Base-by-base conservation (phyloP, 2,888 invertebrate genomes). In the Xestia c-nigrum region DNA sequence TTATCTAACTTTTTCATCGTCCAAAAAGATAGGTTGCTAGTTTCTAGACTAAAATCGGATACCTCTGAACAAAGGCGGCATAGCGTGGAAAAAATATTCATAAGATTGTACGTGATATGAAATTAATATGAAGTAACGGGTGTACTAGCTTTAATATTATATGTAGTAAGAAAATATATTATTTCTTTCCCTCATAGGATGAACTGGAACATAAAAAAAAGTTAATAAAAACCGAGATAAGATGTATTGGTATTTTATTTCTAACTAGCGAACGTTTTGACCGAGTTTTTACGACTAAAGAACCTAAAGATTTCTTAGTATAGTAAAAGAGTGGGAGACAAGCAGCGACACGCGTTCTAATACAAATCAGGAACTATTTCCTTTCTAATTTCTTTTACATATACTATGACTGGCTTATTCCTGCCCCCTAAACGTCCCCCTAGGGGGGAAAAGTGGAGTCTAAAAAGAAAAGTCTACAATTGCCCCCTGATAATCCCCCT, bases 61-160 rank as follows among this genome's bases (percentile, higher is more conserved):
- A 84, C 85, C 71, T 74, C 81, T 76, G 85, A 86, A 87, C 85
- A 79, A 87, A 85, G 74, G 70, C 84, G 78, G 78, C 74, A 72
- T 61, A 31, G 50, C n/a, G 72, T 70, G 74, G 72, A 84, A 87
- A 87, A 90, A 89, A 88, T 91, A 91, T 91, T 91, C 90, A 91
- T 90, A 91, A 89, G 85, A 81, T 78, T 72, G 83, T 85, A 90
- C 91, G 91, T 91, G 91, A 91, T 90, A 84, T 83, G 91, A 90
- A 91, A 91, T 90, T 90, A 91, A 89, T 90, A 89, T 88, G 75
- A 83, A 71, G 65, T 73, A 59, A 21, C 79, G 70, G 57, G 64
- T 72, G 83, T 83, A 82, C 50, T 47, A 40, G 43, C n/a, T 74
- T 47, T 59, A 67, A 68, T 72, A 40, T 65, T 74, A 75, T 74